Conservation (phyloP, 2,888 invertebrate species). For the Anagyrus pseudococci region DNA sequence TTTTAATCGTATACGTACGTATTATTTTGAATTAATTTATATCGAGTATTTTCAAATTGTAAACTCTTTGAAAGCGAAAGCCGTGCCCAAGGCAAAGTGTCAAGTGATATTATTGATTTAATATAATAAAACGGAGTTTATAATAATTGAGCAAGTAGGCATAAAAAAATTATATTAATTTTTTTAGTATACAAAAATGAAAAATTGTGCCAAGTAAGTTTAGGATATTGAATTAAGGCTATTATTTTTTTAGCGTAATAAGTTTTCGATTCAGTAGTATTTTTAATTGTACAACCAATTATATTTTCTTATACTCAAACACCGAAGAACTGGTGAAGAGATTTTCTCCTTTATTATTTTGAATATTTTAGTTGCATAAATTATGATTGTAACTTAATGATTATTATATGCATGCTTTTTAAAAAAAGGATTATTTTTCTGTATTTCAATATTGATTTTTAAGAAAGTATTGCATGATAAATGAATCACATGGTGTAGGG, state of each 20-base stretch:
- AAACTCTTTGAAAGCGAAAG: slow-evolving; percentile 1
- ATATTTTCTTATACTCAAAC: no score
- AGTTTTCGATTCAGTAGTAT: slow-evolving; percentile 2
- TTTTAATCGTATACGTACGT: slow-evolving; percentile 3
- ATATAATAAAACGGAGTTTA: slow-evolving; percentile 22
- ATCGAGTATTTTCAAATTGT: no score
- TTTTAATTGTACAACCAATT: slow-evolving; percentile 8
- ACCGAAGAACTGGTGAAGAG: neutral
- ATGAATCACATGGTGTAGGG: slow-evolving; percentile 3
- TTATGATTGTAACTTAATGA: slow-evolving; percentile 13
- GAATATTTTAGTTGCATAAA: slow-evolving; percentile 15
- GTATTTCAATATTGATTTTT: slow-evolving; percentile 15
- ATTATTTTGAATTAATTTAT: no score
- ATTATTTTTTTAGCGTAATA: slow-evolving; percentile 8
- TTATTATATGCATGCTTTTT: slow-evolving; percentile 21
- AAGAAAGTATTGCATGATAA: slow-evolving; percentile 20
- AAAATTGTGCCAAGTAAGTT: slow-evolving; percentile 28
- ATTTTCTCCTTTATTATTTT: slow-evolving; percentile 17
- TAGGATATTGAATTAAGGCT: slow-evolving; percentile 9
- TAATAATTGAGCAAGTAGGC: slow-evolving; percentile 4
- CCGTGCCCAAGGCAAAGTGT: neutral
- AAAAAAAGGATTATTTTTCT: slow-evolving; percentile 29
- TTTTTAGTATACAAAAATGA: neutral
- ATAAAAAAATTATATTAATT: neutral
- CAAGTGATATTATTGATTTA: slow-evolving; percentile 24